Percentiles rank a stretch among this genome's conserved stretches.
These are phyloP conservation scores for Percina caprodes DNA, from an alignment of 2,113 vertebrate species.

Conservation along the genomic window DNA sequence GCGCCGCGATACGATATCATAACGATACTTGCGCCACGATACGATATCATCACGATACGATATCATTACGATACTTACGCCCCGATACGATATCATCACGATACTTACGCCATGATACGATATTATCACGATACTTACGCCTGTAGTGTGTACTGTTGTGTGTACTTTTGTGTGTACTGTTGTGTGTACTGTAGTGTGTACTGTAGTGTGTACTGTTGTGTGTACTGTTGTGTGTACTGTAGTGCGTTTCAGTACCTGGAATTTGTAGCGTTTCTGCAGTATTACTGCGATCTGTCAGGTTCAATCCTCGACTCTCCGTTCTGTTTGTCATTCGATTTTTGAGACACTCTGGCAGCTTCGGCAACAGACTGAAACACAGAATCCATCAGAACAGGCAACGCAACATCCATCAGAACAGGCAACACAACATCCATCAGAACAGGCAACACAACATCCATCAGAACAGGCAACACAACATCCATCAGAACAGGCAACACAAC, in stretches of 20 bases:
- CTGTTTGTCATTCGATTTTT: conserved; percentile 82
- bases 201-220: too few species aligned
- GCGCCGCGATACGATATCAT: too few species aligned
- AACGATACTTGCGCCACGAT: too few species aligned
- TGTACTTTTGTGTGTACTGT: too few species aligned
- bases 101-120: too few species aligned
- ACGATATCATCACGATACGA: too few species aligned
- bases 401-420: neutral
- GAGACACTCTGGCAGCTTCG: conserved; percentile 80
- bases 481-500: too few species aligned
- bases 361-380: conserved; percentile 77
- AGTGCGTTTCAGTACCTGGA: conserved; percentile 23
- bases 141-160: too few species aligned
- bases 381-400: neutral
- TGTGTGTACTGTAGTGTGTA: too few species aligned
- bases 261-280: conserved; percentile 13
- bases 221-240: neutral
- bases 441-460: neutral
- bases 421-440: conserved; percentile 60
- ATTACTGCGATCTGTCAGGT: conserved; percentile 80
- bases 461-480: neutral
- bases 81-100: too few species aligned
- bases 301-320: conserved; percentile 85
- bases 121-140: too few species aligned
- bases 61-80: too few species aligned